These are phyloP conservation scores for Thecophora atra DNA, from an alignment of 2,888 invertebrate genomes.

Conservation along the genomic window DNA sequence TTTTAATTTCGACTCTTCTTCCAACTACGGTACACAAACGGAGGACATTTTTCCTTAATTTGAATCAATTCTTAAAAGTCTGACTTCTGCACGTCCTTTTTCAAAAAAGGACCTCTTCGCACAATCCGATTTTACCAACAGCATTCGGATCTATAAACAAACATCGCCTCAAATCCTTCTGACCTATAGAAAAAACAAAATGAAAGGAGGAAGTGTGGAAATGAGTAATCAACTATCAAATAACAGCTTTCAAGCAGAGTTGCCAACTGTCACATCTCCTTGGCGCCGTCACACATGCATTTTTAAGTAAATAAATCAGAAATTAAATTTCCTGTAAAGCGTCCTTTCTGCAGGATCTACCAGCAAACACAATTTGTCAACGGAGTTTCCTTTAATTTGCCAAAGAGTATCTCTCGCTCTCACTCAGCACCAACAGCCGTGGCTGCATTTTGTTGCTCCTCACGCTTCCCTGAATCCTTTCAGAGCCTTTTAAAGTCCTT, in stretches of 20 bases:
- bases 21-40: not conserved
- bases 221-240: not conserved
- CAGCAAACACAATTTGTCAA: constrained; percentile 53
- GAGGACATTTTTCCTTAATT: too few species aligned
- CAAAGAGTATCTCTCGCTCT: constrained; percentile 15
- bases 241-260: not conserved
- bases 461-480: constrained; percentile 6
- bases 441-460: not conserved
- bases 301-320: constrained; percentile 21
- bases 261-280: not conserved
- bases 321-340: constrained; percentile 18
- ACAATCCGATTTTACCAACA: too few species aligned
- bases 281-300: not conserved
- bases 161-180: too few species aligned
- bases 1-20: too few species aligned
- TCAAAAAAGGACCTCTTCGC: too few species aligned
- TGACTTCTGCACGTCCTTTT: too few species aligned
- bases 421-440: not conserved
- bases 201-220: not conserved
- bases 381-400: constrained; percentile 54
- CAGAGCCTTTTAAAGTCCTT: constrained; percentile 43
- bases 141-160: too few species aligned
- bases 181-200: not conserved
- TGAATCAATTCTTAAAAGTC: too few species aligned
- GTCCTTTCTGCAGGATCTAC: constrained; percentile 10